Evolutionary conservation across 2,888 invertebrate species (phyloP).

Genomic region (Odontocerum albicorne): DNA sequence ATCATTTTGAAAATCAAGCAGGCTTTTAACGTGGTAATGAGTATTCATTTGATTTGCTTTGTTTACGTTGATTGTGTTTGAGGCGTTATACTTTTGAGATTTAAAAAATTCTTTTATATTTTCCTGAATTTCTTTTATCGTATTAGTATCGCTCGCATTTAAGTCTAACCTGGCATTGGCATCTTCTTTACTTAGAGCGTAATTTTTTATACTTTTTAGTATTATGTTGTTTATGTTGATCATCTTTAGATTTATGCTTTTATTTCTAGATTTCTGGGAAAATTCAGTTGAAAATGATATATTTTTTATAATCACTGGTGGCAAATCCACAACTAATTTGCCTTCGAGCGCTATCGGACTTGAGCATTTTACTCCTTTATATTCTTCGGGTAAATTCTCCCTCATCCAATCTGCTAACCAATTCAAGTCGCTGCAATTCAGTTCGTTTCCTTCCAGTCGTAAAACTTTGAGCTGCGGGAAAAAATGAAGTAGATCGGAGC

Average conservation of each 20-base stretch:
- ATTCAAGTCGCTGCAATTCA: slow-evolving; percentile 68
- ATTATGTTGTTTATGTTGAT: not conserved
- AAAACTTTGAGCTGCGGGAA: slow-evolving; percentile 69
- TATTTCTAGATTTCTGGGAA: not conserved
- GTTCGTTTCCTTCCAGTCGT: slow-evolving; percentile 68
- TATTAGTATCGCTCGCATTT: not conserved
- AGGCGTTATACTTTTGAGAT: not conserved
- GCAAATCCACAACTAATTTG: slow-evolving; percentile 44
- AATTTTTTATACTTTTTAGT: not conserved
- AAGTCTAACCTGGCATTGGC: not conserved
- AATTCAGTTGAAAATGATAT: not conserved
- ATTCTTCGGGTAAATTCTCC: slow-evolving; percentile 48
- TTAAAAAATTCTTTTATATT: not conserved
- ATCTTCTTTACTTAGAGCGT: not conserved
- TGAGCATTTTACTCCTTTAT: slow-evolving; percentile 47
- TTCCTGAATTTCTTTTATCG: not conserved
- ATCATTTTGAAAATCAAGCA: slow-evolving; percentile 11
- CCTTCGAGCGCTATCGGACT: slow-evolving; percentile 45
- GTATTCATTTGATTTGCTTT: not conserved
- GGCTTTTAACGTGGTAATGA: slow-evolving; percentile 11
- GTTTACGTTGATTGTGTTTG: not conserved
- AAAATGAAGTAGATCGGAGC: slow-evolving; percentile 68
- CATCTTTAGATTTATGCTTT: not conserved
- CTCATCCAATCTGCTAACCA: slow-evolving; percentile 73
- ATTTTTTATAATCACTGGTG: not conserved